Evolutionary conservation across 1,140 invertebrate species (phyloP), one percentile per base, ranked within the genome.

Genomic region (Pissodes strobi): DNA sequence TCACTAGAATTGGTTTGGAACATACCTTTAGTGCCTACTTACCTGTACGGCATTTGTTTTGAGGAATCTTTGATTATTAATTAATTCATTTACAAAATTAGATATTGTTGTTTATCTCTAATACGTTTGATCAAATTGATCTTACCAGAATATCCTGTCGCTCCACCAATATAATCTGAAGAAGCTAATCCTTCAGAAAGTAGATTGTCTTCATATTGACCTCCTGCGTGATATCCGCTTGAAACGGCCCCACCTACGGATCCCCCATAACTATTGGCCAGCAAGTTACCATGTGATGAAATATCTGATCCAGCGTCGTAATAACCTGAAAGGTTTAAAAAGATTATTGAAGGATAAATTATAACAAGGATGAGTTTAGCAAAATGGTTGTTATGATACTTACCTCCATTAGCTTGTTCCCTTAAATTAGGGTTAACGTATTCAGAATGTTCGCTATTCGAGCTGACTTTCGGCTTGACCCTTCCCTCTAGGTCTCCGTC

Each of bases 381-480:
- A n/a, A n/a, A n/a, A n/a, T n/a, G n/a, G n/a, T n/a, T n/a, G n/a
- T n/a, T n/a, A n/a, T n/a, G n/a, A n/a, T n/a, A 53, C 39, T 27
- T 19, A 58, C 55, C 55, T 9, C 38, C 55, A 27, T 45, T 58
- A 18, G 9, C 13, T 21, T 18, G 6, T 30, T 59, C 55, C 22
- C 55, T 23, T 38, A 69, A 17, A 63, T 72, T 71, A 0, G 76
- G 76, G 56, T 76, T 77, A 10, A 70, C 57, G 46, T 76, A 78
- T 69, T 77, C 74, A 5, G 69, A 69, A 68, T 76, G 76, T 62
- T 75, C 69, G 34, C 70, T 74, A 43, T 76, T 70, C 8, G 74
- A 66, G 21, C 74, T 70, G 8, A 77, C 70, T 66, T 73, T 70
- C 4, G 76, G 75, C 41, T 67, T 62, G 1, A 48, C 46, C 27